Percentiles rank a stretch among this genome's conserved stretches.
Evolutionary conservation across 1,140 invertebrate species (phyloP).

Genomic region (Lasaia peninsularis): DNA sequence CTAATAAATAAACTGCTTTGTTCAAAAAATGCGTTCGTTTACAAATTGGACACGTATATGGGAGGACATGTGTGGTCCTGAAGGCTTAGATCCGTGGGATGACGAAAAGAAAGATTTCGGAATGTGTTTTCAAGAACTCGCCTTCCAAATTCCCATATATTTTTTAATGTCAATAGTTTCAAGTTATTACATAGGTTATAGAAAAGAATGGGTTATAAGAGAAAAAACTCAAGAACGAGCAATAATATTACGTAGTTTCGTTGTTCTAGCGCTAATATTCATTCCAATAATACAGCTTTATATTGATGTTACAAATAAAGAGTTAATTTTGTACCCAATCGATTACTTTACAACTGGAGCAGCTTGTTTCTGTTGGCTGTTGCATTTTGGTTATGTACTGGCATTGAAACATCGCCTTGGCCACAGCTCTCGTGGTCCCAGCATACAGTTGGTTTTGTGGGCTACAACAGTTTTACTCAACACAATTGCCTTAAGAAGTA

Average conservation of each 20-base stretch:
- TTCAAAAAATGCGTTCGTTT: conserved; percentile 22
- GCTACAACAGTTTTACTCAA: conserved; percentile 80
- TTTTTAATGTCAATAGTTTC: conserved; percentile 75
- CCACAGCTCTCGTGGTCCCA: conserved; percentile 84
- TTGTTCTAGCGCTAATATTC: conserved; percentile 80
- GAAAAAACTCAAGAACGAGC: conserved; percentile 79
- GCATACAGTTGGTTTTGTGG: conserved; percentile 82
- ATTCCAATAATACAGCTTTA: conserved; percentile 83
- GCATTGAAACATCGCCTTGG: conserved; percentile 81
- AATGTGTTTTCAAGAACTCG: conserved; percentile 2
- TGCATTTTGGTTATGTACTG: conserved; percentile 87
- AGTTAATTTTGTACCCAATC: conserved; percentile 75
- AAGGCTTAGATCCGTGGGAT: conserved; percentile 2
- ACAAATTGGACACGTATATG: conserved; percentile 10
- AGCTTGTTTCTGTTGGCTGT: conserved; percentile 85
- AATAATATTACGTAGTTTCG: conserved; percentile 80
- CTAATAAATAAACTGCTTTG: background rate
- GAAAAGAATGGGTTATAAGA: conserved; percentile 76
- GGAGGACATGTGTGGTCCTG: conserved; percentile 3
- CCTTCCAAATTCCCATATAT: background rate
- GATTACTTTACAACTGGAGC: conserved; percentile 84
- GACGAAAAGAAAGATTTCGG: background rate
- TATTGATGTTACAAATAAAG: conserved; percentile 71
- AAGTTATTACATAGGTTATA: conserved; percentile 85
- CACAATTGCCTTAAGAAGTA: conserved; percentile 77